A percentile compares a stretch with the other conserved stretches of the same genome.
Conservation (phyloP, 1,140 invertebrate genomes). For the Paralvinella palmiformis region DNA sequence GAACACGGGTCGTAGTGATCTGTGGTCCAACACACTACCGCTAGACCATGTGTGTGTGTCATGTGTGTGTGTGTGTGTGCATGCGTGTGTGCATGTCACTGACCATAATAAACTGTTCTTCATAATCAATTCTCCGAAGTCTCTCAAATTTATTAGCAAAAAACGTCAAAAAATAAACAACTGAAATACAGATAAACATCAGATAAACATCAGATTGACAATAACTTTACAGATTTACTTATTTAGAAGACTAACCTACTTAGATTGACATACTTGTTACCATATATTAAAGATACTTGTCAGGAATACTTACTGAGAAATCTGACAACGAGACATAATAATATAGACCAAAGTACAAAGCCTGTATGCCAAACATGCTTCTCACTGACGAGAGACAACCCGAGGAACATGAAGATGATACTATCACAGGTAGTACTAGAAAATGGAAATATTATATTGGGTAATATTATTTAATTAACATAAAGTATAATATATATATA, state of each 20-base stretch:
- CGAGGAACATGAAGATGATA: constrained; percentile 98
- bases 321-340: constrained; percentile 91
- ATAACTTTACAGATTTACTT: background rate
- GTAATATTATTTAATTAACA: background rate
- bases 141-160: constrained; percentile 1
- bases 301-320: constrained; percentile 60
- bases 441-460: background rate
- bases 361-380: constrained; percentile 87
- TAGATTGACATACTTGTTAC: background rate
- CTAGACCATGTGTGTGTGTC: no score
- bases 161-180: constrained; percentile 12
- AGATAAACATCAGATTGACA: background rate
- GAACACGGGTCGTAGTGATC: no score
- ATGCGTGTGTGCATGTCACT: no score
- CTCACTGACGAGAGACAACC: constrained; percentile 86
- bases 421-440: constrained; percentile 63
- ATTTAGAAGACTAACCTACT: background rate
- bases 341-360: constrained; percentile 89
- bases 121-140: constrained; percentile 6
- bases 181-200: background rate
- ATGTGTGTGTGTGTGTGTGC: no score
- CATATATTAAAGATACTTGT: background rate
- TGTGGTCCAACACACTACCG: no score
- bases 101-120: constrained; percentile 21
- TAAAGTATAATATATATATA: background rate